Base-by-base conservation (phyloP, 2,888 invertebrate species). In the Tetropium fuscum region DNA sequence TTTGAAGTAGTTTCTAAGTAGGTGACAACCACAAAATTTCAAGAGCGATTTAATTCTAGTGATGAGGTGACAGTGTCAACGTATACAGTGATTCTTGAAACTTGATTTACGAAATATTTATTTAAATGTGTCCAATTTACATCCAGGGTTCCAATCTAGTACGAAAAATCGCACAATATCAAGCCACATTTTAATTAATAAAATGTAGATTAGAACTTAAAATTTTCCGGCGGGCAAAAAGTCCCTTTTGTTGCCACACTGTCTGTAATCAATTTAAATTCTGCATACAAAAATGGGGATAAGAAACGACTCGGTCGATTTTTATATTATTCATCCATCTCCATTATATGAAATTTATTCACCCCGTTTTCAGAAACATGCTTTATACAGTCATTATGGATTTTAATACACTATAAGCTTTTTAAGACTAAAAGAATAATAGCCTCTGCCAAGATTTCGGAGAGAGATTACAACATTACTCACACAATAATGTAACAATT, bases 271-370 rank as follows among this genome's bases (percentile, higher is more conserved):
- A 44, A 54, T 54, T 54, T 58, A 45, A 30, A 57, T 36, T 30
- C 20, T 32, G 48, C 56, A 40, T 43, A 34, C 32, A 43, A 43
- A 49, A 49, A 27, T 11, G 45, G 30, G 36, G 32, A 49, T 20
- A 27, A 40, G 45, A 20, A 44, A 27, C 40, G 25, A 19, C 30
- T 10, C 34, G 13, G 61, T 63, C 58, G 64, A 65, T 68, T 68
- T 68, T 34, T 59, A 57, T 60, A 61, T 66, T 64, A 66, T 70
- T 66, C 68, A 70, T 70, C 60, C 66, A 63, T 68, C 70, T 70
- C 68, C 68, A 70, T 70, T 70, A 70, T 70, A 65, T 54, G 61
- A 66, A 66, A 66, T 68, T 64, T 68, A 70, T 70, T 68, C 70
- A 65, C 66, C 64, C 65, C 63, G 41, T 62, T 61, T 63, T 58